phyloP scores from a whole-genome alignment of 1,140 invertebrate species.

The Drosophila ficusphila region DNA sequence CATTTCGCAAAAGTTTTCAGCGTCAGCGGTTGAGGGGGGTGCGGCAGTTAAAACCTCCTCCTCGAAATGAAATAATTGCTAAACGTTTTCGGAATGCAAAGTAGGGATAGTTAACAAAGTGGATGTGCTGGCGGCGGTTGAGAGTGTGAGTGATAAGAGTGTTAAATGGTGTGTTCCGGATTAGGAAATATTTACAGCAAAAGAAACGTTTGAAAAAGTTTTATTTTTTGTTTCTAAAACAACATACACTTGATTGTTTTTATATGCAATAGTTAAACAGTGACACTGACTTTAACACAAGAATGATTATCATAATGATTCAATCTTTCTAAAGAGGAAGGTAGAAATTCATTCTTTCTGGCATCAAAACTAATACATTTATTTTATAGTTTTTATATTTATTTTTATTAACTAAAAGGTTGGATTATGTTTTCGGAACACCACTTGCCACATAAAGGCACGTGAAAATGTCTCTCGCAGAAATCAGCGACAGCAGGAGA shows the following conservation, averaged over 20 bases:
- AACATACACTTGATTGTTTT: no score
- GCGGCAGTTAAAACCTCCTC: slow-evolving; percentile 22
- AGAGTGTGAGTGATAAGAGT: slow-evolving; percentile 25
- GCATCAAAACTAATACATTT: no score
- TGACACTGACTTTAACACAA: no score
- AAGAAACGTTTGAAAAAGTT: no score
- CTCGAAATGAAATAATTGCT: slow-evolving; percentile 73
- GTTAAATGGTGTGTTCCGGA: neutral
- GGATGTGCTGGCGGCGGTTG: slow-evolving; percentile 6
- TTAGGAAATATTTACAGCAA: neutral
- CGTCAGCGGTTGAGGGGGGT: neutral
- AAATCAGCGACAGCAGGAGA: slow-evolving; percentile 60
- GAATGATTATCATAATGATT: no score
- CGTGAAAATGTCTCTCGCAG: slow-evolving; percentile 23
- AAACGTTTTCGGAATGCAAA: slow-evolving; percentile 72
- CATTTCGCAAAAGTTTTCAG: slow-evolving; percentile 63
- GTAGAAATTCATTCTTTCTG: no score
- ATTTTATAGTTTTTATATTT: neutral
- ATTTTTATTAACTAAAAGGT: neutral
- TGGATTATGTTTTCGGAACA: neutral
- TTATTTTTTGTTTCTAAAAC: no score
- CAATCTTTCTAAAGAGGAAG: no score
- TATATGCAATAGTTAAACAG: no score
- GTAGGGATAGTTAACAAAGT: slow-evolving; percentile 38
- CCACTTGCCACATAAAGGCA: neutral